phyloP scores from a whole-genome alignment of 2,888 invertebrate species.

The Cremastinae sp. region DNA sequence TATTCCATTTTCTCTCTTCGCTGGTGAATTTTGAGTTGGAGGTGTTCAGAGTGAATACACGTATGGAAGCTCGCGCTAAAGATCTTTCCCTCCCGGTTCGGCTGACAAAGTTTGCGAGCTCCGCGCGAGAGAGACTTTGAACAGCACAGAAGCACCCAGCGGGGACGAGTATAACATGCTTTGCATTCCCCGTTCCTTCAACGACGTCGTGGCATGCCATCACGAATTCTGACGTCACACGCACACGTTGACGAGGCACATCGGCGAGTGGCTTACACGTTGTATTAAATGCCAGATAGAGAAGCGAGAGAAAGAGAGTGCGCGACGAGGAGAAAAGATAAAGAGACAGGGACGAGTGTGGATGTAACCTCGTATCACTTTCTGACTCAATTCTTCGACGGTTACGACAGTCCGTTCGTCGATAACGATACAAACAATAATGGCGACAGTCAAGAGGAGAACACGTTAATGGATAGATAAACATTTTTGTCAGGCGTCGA shows the following conservation, averaged over 20 bases:
- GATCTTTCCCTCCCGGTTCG: conserved; percentile 23
- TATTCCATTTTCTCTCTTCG: conserved; percentile 2
- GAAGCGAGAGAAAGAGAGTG: no score
- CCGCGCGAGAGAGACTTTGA: conserved; percentile 34
- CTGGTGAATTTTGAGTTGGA: conserved; percentile 9
- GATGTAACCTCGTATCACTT: no score
- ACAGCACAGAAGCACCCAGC: conserved; percentile 8
- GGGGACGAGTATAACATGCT: conserved; percentile 25
- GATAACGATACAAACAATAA: conserved; percentile 2
- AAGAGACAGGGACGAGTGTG: no score
- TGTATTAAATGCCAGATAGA: no score
- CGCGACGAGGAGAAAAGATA: no score
- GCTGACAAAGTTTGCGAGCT: conserved; percentile 43
- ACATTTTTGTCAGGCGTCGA: not conserved
- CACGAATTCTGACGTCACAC: conserved; percentile 43
- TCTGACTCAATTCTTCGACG: no score
- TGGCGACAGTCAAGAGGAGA: not conserved
- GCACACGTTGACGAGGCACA: not conserved
- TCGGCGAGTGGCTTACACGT: no score
- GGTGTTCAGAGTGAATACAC: conserved; percentile 21
- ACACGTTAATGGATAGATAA: no score
- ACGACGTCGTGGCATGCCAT: conserved; percentile 45
- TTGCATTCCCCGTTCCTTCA: conserved; percentile 55
- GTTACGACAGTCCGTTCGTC: no score
- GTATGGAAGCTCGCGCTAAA: conserved; percentile 42